A percentile compares a stretch with the other conserved stretches of the same genome.
These are phyloP conservation scores for Dicentrarchus labrax DNA, from an alignment of 2,113 vertebrate species.

Conservation along the genomic window DNA sequence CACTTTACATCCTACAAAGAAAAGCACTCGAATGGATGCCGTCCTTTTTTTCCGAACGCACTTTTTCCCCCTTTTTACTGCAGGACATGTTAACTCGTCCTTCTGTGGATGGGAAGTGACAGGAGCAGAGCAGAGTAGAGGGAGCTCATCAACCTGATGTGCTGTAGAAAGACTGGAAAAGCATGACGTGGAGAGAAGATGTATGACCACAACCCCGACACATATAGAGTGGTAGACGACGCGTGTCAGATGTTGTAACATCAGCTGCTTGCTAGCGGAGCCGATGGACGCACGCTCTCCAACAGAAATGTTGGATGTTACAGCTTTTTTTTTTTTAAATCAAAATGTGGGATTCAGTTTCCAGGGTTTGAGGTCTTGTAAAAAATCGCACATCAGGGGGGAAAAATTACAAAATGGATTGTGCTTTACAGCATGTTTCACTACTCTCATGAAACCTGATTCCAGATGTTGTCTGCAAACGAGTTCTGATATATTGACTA, in stretches of 20 bases:
- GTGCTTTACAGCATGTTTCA: no score
- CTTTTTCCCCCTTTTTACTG: constrained; percentile 8
- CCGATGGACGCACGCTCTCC: not conserved
- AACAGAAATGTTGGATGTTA: not conserved
- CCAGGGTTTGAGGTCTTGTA: not conserved
- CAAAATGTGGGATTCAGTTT: not conserved
- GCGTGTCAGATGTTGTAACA: constrained; percentile 27
- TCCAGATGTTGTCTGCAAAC: no score
- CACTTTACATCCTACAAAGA: constrained; percentile 48
- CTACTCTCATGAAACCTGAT: no score
- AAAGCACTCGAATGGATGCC: constrained; percentile 9
- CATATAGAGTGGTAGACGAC: not conserved
- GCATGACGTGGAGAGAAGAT: constrained; percentile 16
- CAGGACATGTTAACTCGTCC: constrained; percentile 53
- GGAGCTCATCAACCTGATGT: constrained; percentile 65
- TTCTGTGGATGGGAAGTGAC: constrained; percentile 61
- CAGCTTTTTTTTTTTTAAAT: not conserved
- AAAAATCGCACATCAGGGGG: not conserved
- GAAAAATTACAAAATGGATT: no score
- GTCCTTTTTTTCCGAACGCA: constrained; percentile 1
- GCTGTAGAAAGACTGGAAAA: constrained; percentile 30
- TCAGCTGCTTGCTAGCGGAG: constrained; percentile 14
- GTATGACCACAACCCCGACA: constrained; percentile 10
- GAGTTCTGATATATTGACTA: no score
- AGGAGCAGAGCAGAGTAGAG: constrained; percentile 45